phyloP scores from a whole-genome alignment of 2,113 vertebrate genomes.

The Embiotoca jacksoni region DNA sequence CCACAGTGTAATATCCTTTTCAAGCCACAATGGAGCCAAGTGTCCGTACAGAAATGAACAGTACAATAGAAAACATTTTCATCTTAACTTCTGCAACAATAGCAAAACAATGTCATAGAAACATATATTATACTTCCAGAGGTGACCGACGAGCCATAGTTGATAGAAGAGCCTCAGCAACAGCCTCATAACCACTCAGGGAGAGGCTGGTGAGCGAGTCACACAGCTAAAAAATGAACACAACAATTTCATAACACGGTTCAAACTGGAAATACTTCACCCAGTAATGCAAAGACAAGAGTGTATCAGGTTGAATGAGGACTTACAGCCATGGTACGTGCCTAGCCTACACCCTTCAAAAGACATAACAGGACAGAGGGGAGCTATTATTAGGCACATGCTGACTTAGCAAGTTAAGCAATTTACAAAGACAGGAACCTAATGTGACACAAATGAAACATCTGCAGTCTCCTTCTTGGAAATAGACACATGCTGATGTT shows the following conservation, averaged over 20 bases:
- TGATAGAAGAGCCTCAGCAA: constrained; percentile 28
- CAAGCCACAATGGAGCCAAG: constrained; percentile 1
- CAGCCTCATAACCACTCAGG: constrained; percentile 34
- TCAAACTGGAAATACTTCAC: constrained; percentile 26
- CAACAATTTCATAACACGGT: constrained; percentile 18
- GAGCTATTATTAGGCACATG: constrained; percentile 69
- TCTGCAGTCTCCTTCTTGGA: constrained; percentile 50
- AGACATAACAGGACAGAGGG: constrained; percentile 41
- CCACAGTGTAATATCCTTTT: constrained; percentile 1
- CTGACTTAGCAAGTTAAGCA: constrained; percentile 65
- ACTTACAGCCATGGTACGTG: constrained; percentile 20
- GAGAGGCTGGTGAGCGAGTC: constrained; percentile 3
- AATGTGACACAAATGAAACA: constrained; percentile 66
- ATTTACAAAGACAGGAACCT: constrained; percentile 63
- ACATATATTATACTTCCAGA: constrained; percentile 10
- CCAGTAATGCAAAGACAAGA: constrained; percentile 35
- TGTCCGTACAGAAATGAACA: constrained; percentile 7
- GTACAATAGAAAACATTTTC: background rate
- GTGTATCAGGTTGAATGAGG: constrained; percentile 7
- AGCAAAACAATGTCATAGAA: background rate
- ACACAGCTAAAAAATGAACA: constrained; percentile 19
- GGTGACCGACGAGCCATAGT: background rate
- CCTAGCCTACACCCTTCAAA: constrained; percentile 39
- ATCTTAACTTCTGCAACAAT: constrained; percentile 7
- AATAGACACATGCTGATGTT: constrained; percentile 4